A percentile compares a stretch with the other conserved stretches of the same genome.
These are phyloP conservation scores for Nemopilema nomurai DNA, from an alignment of 30 jellyfish, hydroid and myxozoan genomes.

Conservation along the genomic window DNA sequence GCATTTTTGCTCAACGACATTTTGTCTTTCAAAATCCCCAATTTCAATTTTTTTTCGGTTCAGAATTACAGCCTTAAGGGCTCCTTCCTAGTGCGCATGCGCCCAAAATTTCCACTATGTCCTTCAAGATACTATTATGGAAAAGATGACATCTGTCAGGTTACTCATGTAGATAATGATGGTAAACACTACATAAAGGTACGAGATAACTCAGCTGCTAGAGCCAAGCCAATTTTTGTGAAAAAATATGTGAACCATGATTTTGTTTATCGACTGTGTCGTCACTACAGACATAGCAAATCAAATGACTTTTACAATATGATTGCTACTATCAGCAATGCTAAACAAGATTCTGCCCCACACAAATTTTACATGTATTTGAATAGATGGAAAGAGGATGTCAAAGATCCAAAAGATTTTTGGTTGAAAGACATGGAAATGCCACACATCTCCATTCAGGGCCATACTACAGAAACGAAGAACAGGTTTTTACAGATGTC, in stretches of 20 bases:
- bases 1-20: too few relatives aligned
- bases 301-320: constrained; percentile 45
- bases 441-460: constrained; percentile 58
- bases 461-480: constrained; percentile 39
- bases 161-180: constrained; percentile 17
- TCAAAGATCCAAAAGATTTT: constrained; percentile 6
- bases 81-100: too few relatives aligned
- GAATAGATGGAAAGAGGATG: constrained; percentile 44
- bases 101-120: too few relatives aligned
- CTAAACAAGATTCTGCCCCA: constrained; percentile 34
- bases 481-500: constrained; percentile 20
- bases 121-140: constrained; percentile 33
- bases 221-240: constrained; percentile 45
- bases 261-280: constrained; percentile 27
- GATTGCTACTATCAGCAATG: constrained; percentile 40
- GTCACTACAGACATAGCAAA: constrained; percentile 50
- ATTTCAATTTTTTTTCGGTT: too few relatives aligned
- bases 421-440: constrained; percentile 65
- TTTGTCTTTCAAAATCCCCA: too few relatives aligned
- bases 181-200: constrained; percentile 29
- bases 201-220: constrained; percentile 54
- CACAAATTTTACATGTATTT: constrained; percentile 42
- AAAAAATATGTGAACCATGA: constrained; percentile 1
- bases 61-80: too few relatives aligned
- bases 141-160: constrained; percentile 16